Conservation (phyloP, 1,140 invertebrate genomes). For the Cyclina sinensis region DNA sequence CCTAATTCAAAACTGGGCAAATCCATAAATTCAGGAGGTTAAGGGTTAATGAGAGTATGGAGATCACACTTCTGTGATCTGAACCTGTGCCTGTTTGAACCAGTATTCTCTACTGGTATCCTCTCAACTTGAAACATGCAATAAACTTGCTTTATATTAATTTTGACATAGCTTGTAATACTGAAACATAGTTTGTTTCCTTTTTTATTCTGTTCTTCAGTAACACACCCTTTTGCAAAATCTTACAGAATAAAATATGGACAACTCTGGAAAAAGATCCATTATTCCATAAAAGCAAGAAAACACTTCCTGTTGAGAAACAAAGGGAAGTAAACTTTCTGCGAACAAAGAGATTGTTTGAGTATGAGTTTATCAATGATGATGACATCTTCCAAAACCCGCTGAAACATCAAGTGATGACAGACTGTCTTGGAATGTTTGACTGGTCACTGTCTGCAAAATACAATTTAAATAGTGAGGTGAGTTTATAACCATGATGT, state of each 20-base stretch:
- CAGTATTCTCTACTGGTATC: no score
- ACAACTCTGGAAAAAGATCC: constrained; percentile 93
- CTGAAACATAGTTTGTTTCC: no score
- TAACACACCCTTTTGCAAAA: no score
- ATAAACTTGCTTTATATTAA: no score
- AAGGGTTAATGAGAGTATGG: no score
- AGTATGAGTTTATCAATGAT: constrained; percentile 89
- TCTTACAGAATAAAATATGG: constrained; percentile 93
- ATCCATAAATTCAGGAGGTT: no score
- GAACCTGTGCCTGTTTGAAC: no score
- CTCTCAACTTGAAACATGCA: no score
- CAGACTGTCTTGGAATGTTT: constrained; percentile 90
- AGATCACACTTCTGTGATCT: no score
- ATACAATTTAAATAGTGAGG: constrained; percentile 87
- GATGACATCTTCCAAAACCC: constrained; percentile 88
- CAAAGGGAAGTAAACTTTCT: constrained; percentile 89
- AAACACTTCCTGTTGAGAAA: constrained; percentile 91
- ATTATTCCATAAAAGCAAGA: constrained; percentile 90
- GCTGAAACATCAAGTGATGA: constrained; percentile 83
- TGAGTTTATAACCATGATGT: constrained; percentile 56
- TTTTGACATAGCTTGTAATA: no score
- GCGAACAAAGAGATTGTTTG: constrained; percentile 89
- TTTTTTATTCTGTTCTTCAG: no score
- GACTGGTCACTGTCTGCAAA: constrained; percentile 91
- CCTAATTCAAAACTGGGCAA: no score